Evolutionary conservation across 2,797 vertebrate genomes (phyloP).

Genomic region (Melanotaenia nigrans): DNA sequence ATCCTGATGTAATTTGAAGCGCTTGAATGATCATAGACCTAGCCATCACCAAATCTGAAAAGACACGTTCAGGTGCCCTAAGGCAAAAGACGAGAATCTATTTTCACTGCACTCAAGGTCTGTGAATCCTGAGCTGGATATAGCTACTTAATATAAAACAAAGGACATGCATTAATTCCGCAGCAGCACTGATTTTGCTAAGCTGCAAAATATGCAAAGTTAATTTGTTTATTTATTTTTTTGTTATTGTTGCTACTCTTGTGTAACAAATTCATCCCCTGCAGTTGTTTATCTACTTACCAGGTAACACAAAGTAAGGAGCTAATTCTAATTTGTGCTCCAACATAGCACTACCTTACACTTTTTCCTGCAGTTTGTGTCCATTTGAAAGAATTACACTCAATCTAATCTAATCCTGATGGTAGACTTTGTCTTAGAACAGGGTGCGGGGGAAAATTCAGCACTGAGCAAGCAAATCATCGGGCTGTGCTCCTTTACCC

Average conservation of each 20-base stretch:
- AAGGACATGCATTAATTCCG: conserved; percentile 59
- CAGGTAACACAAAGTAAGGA: conserved; percentile 67
- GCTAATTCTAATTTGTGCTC: conserved; percentile 63
- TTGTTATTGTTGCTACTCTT: conserved; percentile 44
- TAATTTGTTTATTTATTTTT: conserved; percentile 27
- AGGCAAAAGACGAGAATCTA: conserved; percentile 78
- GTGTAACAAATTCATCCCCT: conserved; percentile 71
- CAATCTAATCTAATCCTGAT: conserved; percentile 40
- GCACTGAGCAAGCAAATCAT: conserved; percentile 59
- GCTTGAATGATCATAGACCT: conserved; percentile 81
- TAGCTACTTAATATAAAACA: conserved; percentile 62
- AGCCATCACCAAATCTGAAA: conserved; percentile 80
- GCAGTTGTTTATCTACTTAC: conserved; percentile 71
- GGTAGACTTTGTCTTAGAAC: conserved; percentile 32
- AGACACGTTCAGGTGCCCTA: conserved; percentile 77
- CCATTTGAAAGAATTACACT: conserved; percentile 40
- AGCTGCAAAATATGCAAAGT: conserved; percentile 69
- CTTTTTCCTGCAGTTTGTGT: conserved; percentile 24
- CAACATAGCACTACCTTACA: conserved; percentile 29
- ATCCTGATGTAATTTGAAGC: conserved; percentile 81
- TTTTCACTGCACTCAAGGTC: conserved; percentile 74
- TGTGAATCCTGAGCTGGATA: conserved; percentile 56
- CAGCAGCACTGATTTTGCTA: conserved; percentile 56
- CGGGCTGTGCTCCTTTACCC: conserved; percentile 70
- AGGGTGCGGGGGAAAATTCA: conserved; percentile 24